Evolutionary conservation across 92 coral and sea anemone genomes (phyloP).

Genomic region (Paramuricea clavata): DNA sequence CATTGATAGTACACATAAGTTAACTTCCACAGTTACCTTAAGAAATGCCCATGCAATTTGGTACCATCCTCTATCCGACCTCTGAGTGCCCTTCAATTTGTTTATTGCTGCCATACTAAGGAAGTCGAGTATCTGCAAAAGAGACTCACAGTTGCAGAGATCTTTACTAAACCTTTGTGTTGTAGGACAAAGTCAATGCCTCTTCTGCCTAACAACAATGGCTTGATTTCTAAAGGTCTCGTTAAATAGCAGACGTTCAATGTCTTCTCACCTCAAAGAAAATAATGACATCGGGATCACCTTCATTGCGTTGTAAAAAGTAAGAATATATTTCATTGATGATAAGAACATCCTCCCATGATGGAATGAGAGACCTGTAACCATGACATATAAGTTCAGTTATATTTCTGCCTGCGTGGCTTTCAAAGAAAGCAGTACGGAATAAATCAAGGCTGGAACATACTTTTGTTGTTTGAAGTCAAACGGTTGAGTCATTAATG

Average conservation of each 20-base stretch:
- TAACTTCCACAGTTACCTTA: constrained; percentile 67
- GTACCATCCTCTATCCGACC: constrained; percentile 91
- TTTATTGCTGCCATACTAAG: constrained; percentile 88
- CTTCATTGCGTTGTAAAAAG: constrained; percentile 79
- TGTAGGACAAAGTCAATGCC: no score
- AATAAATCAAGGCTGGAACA: constrained; percentile 23
- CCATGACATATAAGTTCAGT: not conserved
- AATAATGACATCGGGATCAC: constrained; percentile 90
- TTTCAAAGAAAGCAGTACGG: no score
- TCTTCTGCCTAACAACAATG: no score
- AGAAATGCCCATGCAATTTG: constrained; percentile 98
- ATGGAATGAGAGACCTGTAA: constrained; percentile 84
- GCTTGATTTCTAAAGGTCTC: no score
- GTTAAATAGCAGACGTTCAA: no score
- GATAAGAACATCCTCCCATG: constrained; percentile 94
- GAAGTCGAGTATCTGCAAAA: constrained; percentile 86
- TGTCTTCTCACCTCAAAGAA: constrained; percentile 90
- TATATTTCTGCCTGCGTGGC: no score
- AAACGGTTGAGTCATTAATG: constrained; percentile 97
- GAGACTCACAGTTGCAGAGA: not conserved
- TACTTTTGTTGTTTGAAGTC: constrained; percentile 97
- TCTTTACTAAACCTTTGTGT: no score
- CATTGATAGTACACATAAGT: not conserved
- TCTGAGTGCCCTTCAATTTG: constrained; percentile 65
- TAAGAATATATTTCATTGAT: constrained; percentile 92